Evolutionary conservation across 2,113 vertebrate species (phyloP), one percentile per base, ranked within the genome.

Genomic region (Rynchops niger): DNA sequence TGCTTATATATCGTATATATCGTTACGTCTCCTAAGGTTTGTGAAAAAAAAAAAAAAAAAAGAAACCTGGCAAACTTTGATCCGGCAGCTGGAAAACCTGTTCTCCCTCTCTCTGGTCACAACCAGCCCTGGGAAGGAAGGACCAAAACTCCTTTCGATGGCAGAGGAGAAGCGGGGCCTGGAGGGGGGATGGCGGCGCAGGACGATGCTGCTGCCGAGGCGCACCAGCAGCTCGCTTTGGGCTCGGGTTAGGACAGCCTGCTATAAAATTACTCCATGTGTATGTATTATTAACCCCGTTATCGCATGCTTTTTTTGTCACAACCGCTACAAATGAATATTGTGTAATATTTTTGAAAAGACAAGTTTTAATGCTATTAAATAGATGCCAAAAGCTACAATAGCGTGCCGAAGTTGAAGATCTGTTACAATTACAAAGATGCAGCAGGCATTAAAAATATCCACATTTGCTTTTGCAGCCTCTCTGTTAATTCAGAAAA

Each of bases 51-150:
- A 38, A 83, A 78, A n/a, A 61, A 65, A 91, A 69, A 42, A 11
- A 9, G 43, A 38, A 83, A 74, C 88, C 67, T 94, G 90, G 82
- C 90, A 78, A 62, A 77, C 90, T 42, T 30, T 3, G 53, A 65
- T 85, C 62, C 2, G 1, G 87, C 88, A 81, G 90, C 90, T 96
- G 93, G 94, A 69, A 89, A 92, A 67, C 71, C 74, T 85, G 77
- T 69, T 73, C 38, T 52, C 30, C 53, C 11, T 80, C 43, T 79
- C 42, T 21, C 47, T 67, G 70, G 81, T 95, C 30, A 6, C 38
- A 87, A 42, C 2, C 78, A 58, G 47, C 73, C 52, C 72, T 10
- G 0, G 1, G 34, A 78, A 86, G 59, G 73, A 53, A 56, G 84
- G 52, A 45, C 7, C 73, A 23, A 32, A 52, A 79, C 32, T 3